These are phyloP conservation scores for Helicorthomorpha holstii DNA, from an alignment of 1,140 invertebrate species.

Conservation along the genomic window DNA sequence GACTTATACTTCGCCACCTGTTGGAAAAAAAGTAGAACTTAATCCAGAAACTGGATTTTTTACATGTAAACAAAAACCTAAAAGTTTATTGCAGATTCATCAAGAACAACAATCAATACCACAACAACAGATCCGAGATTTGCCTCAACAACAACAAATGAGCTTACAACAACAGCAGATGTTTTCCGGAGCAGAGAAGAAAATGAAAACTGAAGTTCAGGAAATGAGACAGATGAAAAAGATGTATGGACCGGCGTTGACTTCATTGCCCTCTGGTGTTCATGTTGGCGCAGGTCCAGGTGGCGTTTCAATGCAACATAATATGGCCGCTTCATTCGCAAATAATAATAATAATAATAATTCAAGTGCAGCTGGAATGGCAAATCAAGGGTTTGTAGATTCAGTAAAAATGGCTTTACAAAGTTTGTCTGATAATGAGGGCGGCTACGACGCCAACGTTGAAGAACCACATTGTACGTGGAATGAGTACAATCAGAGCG, in stretches of 20 bases:
- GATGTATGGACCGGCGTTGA: neutral
- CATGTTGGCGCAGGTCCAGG: no score
- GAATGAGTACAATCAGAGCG: no score
- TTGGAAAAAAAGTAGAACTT: constrained; percentile 9
- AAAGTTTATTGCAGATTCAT: constrained; percentile 7
- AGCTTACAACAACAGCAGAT: neutral
- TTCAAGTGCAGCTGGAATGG: constrained; percentile 12
- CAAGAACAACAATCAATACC: neutral
- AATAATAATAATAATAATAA: no score
- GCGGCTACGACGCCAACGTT: no score
- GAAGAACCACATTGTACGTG: no score
- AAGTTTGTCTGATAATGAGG: constrained; percentile 12
- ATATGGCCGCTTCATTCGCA: constrained; percentile 11
- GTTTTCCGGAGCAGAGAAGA: neutral
- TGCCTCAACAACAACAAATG: neutral
- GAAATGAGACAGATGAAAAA: no score
- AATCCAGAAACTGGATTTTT: constrained; percentile 9
- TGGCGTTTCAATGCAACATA: neutral
- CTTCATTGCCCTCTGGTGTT: neutral
- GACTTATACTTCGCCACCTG: neutral
- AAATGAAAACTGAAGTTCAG: no score
- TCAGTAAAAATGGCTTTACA: constrained; percentile 13
- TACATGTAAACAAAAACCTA: constrained; percentile 7
- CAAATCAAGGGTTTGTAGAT: constrained; percentile 7
- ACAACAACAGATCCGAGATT: neutral